These are phyloP conservation scores for Puffinus mauretanicus DNA, from an alignment of 2,113 vertebrate species.

Conservation along the genomic window DNA sequence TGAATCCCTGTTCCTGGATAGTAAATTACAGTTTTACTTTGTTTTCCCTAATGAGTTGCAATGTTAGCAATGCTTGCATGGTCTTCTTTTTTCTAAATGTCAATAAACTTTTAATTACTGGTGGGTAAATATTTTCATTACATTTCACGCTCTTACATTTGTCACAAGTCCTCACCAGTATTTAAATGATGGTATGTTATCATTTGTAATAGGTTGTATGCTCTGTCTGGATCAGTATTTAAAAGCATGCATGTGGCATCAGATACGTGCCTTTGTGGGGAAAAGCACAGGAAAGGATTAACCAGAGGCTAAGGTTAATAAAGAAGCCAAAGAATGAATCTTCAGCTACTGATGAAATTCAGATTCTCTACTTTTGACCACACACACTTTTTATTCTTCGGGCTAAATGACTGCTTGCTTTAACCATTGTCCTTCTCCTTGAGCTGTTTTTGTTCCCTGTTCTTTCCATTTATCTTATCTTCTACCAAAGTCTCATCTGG, in stretches of 20 bases:
- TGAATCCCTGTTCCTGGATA: not conserved
- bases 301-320: not conserved
- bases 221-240: not conserved
- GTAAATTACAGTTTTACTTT: not conserved
- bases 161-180: not conserved
- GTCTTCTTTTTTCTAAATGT: not conserved
- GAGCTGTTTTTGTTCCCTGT: not conserved
- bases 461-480: not conserved
- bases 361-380: not conserved
- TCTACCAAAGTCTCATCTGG: not conserved
- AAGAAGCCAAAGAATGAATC: not conserved
- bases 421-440: not conserved
- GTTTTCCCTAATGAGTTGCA: not conserved
- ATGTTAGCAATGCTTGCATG: not conserved
- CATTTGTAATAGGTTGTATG: not conserved
- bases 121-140: not conserved
- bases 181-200: not conserved
- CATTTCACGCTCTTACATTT: not conserved
- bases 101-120: not conserved
- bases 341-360: not conserved
- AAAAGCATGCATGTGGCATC: not conserved
- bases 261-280: not conserved
- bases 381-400: not conserved
- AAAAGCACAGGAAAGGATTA: not conserved
- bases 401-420: not conserved